Evolutionary conservation across 1,140 invertebrate genomes (phyloP).

Genomic region (Mactra quadrangularis): DNA sequence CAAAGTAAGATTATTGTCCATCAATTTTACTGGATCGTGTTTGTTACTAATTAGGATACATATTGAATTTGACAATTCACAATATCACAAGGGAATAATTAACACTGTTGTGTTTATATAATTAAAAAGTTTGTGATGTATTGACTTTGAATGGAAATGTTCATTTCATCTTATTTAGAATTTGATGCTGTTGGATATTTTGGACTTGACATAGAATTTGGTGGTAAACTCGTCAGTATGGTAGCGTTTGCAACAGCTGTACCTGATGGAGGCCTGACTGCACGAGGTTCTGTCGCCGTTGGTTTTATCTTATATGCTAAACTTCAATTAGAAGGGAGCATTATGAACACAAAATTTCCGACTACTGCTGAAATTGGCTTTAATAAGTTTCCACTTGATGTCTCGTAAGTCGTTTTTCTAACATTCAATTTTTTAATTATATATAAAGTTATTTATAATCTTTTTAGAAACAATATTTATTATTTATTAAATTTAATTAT

Average conservation of each 20-base stretch:
- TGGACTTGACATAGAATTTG: constrained; percentile 41
- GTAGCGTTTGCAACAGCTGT: background rate
- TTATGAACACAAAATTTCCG: constrained; percentile 53
- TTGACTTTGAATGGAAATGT: background rate
- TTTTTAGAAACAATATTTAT: too few species aligned
- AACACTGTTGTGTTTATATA: background rate
- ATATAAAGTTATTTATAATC: too few species aligned
- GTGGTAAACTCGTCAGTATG: constrained; percentile 58
- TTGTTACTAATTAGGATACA: background rate
- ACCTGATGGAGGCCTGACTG: constrained; percentile 46
- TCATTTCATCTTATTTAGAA: constrained; percentile 24
- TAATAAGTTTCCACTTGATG: constrained; percentile 63
- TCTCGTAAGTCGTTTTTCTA: too few species aligned
- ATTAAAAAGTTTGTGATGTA: too few species aligned
- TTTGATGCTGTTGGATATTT: constrained; percentile 58
- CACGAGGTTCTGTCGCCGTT: background rate
- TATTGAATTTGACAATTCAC: background rate
- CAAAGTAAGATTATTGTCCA: background rate
- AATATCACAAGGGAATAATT: too few species aligned
- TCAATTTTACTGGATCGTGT: background rate
- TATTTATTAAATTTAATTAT: too few species aligned
- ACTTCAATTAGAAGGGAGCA: constrained; percentile 53
- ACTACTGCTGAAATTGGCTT: constrained; percentile 62
- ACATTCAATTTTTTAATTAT: background rate
- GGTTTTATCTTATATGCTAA: constrained; percentile 37